These are phyloP conservation scores for Dipus sagitta DNA, from an alignment of 2,797 vertebrate genomes.

Conservation along the genomic window DNA sequence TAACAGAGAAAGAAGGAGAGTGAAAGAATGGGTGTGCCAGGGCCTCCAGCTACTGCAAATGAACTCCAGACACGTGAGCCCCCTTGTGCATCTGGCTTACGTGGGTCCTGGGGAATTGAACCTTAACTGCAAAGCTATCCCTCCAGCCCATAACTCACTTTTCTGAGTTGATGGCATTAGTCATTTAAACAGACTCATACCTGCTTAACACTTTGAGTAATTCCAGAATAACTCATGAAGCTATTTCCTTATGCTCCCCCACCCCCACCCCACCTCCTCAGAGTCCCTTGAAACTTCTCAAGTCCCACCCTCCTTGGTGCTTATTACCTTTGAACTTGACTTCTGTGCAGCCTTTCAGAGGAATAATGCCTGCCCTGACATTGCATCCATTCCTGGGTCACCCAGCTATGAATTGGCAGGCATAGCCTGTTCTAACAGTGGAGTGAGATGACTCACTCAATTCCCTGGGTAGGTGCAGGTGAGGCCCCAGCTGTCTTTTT, in stretches of 20 bases:
- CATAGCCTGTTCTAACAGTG: conserved; percentile 57
- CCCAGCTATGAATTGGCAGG: conserved; percentile 68
- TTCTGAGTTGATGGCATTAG: conserved; percentile 44
- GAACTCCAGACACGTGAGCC: no score
- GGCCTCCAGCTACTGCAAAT: no score
- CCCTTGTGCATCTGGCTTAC: no score
- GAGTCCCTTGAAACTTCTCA: conserved; percentile 59
- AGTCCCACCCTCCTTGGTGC: background rate
- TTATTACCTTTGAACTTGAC: conserved; percentile 67
- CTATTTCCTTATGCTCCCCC: background rate
- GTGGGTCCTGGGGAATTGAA: no score
- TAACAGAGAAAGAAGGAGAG: no score
- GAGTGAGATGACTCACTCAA: conserved; percentile 80
- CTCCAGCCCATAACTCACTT: conserved; percentile 16
- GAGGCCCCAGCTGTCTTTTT: conserved; percentile 64
- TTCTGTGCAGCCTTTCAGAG: conserved; percentile 58
- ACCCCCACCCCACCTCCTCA: background rate
- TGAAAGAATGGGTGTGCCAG: no score
- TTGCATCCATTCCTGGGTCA: conserved; percentile 79
- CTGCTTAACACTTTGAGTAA: conserved; percentile 14
- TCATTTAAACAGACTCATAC: conserved; percentile 53
- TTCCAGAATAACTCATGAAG: conserved; percentile 61
- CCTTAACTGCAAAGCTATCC: no score
- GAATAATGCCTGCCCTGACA: conserved; percentile 48
- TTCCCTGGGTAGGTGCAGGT: conserved; percentile 66